phyloP scores from a whole-genome alignment of 2,113 vertebrate genomes.

The Calidris pugnax region DNA sequence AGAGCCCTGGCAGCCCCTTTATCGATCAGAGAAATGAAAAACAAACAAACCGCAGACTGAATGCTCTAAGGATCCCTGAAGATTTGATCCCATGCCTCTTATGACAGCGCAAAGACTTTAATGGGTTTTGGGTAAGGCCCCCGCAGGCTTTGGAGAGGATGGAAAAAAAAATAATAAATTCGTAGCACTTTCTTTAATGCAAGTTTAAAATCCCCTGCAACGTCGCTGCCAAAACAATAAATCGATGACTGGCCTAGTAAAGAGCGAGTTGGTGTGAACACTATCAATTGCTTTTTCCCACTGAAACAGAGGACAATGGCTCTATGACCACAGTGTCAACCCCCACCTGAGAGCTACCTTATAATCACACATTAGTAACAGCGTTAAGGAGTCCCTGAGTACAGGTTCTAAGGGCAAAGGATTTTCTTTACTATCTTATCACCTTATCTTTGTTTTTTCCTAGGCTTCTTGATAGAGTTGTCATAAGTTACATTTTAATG shows the following conservation, averaged over 20 bases:
- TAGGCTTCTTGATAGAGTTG: neutral
- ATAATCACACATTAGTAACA: neutral
- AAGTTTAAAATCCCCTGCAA: neutral
- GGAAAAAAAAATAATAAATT: neutral
- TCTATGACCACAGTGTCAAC: neutral
- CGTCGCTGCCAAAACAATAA: neutral
- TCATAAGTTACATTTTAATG: neutral
- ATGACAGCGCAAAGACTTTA: neutral
- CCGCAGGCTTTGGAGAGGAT: neutral
- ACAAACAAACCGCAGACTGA: neutral
- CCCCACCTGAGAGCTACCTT: neutral
- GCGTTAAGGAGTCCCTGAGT: neutral
- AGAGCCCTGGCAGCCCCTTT: neutral
- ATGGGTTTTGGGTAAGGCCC: neutral
- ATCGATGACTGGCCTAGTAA: neutral
- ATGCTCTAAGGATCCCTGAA: neutral
- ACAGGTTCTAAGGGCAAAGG: neutral
- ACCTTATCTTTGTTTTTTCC: neutral
- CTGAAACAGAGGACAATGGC: neutral
- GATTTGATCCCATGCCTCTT: neutral
- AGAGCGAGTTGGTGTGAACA: neutral
- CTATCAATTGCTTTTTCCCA: neutral
- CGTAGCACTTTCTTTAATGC: neutral
- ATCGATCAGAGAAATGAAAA: conserved; percentile 21
- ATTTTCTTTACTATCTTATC: neutral